phyloP scores from a whole-genome alignment of 2,888 invertebrate genomes.

The Ectemnius cavifrons region DNA sequence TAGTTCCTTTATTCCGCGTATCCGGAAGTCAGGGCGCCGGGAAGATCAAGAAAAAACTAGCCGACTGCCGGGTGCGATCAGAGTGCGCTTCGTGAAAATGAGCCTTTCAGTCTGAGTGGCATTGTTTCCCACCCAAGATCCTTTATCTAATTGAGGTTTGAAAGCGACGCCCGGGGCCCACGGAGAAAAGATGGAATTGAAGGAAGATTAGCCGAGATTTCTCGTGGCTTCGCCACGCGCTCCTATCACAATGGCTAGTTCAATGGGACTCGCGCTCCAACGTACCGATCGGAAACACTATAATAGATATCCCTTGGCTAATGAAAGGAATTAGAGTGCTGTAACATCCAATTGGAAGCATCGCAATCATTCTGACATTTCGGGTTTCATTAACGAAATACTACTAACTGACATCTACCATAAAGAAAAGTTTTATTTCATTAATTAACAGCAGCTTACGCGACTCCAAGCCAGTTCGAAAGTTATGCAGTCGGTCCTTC shows the following conservation, averaged over 20 bases:
- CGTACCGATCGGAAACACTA: conserved; percentile 33
- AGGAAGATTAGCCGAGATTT: conserved; percentile 39
- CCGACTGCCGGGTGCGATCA: neutral
- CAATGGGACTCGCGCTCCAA: conserved; percentile 35
- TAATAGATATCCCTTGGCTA: conserved; percentile 44
- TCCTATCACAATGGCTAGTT: conserved; percentile 42
- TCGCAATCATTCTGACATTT: too few relatives aligned
- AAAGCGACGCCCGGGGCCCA: conserved; percentile 33
- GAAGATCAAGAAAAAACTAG: conserved; percentile 1
- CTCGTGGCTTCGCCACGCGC: conserved; percentile 45
- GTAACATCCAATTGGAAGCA: neutral
- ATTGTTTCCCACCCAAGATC: conserved; percentile 31
- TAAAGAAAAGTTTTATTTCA: too few relatives aligned
- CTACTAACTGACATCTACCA: too few relatives aligned
- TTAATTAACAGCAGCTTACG: conserved; percentile 1
- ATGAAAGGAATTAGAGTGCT: conserved; percentile 38
- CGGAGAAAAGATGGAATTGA: conserved; percentile 39
- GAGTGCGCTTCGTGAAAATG: neutral
- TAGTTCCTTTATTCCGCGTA: neutral
- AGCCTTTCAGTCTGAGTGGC: neutral
- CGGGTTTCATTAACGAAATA: too few relatives aligned
- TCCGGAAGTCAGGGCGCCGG: neutral
- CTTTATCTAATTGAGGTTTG: conserved; percentile 46
- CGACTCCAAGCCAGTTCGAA: conserved; percentile 15
- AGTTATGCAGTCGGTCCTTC: conserved; percentile 16